Conservation (phyloP, 1,140 invertebrate genomes). For the Spodoptera frugiperda region DNA sequence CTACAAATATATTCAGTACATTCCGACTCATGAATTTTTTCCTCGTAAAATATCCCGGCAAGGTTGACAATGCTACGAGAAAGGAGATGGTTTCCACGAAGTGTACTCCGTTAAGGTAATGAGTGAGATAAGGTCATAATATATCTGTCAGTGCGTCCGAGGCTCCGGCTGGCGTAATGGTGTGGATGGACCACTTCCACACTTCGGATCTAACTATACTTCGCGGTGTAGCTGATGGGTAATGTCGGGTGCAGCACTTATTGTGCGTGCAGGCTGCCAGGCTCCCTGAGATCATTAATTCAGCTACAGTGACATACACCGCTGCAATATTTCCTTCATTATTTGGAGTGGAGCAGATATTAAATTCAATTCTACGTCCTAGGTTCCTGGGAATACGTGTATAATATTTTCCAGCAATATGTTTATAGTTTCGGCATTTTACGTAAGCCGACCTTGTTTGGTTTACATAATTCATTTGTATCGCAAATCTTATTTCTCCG, state of each 20-base stretch:
- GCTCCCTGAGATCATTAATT: too few species aligned
- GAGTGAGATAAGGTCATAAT: conserved; percentile 52
- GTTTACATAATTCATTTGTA: conserved; percentile 30
- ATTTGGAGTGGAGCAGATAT: too few species aligned
- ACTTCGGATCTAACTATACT: conserved; percentile 26
- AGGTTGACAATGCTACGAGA: conserved; percentile 52
- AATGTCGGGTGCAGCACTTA: too few species aligned
- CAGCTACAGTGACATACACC: too few species aligned
- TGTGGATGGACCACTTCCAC: conserved; percentile 39
- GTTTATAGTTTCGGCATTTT: neutral
- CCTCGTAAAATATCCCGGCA: conserved; percentile 52
- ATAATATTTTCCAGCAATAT: too few species aligned
- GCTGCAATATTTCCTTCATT: too few species aligned
- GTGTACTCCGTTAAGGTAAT: conserved; percentile 48
- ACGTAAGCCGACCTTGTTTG: conserved; percentile 10
- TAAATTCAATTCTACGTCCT: too few species aligned
- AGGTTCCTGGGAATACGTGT: too few species aligned
- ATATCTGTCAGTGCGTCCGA: conserved; percentile 45
- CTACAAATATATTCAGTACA: conserved; percentile 49
- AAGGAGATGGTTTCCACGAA: conserved; percentile 49
- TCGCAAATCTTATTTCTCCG: conserved; percentile 29
- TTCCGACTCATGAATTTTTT: conserved; percentile 53
- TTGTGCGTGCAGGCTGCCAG: too few species aligned
- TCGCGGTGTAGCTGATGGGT: neutral
- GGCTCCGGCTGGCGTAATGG: conserved; percentile 41